phyloP scores from a whole-genome alignment of 30 jellyfish, hydroid and myxozoan species.

The Clytia hemisphaerica region DNA sequence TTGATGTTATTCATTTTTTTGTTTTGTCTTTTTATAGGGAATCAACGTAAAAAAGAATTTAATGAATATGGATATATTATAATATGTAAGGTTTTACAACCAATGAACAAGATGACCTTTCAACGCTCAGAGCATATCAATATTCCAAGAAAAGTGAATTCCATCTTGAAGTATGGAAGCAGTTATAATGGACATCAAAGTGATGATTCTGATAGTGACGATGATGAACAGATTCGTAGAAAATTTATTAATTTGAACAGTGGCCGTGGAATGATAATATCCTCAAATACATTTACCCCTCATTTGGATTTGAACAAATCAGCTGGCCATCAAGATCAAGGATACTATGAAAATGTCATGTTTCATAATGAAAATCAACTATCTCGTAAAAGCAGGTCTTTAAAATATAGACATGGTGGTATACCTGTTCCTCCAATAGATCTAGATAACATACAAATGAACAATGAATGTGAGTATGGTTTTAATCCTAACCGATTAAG shows the following conservation, averaged over 20 bases:
- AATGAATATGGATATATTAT: too few species aligned
- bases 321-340: neutral
- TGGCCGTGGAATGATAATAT: conserved; percentile 43
- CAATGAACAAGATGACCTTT: too few species aligned
- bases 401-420: conserved; percentile 4
- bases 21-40: too few species aligned
- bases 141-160: too few species aligned
- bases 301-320: conserved; percentile 36
- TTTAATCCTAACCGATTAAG: conserved; percentile 57
- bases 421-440: conserved; percentile 20
- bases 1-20: too few species aligned
- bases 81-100: too few species aligned
- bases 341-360: neutral
- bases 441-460: conserved; percentile 62
- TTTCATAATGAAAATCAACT: neutral
- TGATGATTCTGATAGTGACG: conserved; percentile 70
- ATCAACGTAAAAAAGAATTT: too few species aligned
- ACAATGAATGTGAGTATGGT: conserved; percentile 75
- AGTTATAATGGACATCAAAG: conserved; percentile 51
- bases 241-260: conserved; percentile 58
- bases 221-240: conserved; percentile 54
- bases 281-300: conserved; percentile 17
- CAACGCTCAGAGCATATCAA: too few species aligned
- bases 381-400: neutral
- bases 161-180: too few species aligned